These are phyloP conservation scores for Eurystomus glaucurus DNA, from an alignment of 2,797 vertebrate species.

Conservation along the genomic window DNA sequence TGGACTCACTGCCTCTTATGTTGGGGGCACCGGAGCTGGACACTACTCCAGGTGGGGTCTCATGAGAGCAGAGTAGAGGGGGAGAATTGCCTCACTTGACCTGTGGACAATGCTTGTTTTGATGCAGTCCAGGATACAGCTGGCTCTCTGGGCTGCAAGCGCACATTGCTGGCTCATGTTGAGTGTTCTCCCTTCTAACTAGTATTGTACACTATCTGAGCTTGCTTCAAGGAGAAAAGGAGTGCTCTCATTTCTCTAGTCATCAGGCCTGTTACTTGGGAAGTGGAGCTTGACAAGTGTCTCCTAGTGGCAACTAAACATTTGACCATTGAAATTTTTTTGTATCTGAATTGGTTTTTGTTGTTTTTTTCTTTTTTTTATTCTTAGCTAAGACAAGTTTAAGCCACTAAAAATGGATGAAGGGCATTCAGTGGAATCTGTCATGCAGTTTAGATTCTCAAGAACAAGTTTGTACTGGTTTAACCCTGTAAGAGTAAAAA, in stretches of 20 bases:
- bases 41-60: neutral
- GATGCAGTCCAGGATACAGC: neutral
- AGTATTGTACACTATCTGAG: rapidly evolving
- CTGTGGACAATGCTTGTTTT: neutral
- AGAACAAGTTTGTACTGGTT: neutral
- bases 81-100: neutral
- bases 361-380: neutral
- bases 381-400: neutral
- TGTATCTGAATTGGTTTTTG: neutral
- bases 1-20: neutral
- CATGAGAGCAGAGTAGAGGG: neutral
- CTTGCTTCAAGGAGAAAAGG: neutral
- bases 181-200: neutral
- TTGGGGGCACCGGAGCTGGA: neutral
- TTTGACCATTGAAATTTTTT: neutral
- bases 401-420: neutral
- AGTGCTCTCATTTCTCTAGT: neutral
- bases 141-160: neutral
- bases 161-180: neutral
- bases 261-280: neutral
- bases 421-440: neutral
- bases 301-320: neutral
- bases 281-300: neutral
- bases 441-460: neutral
- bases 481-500: neutral